These are phyloP conservation scores for Chiridota heheva DNA, from an alignment of 35 echinoderm and acorn worm species.

Conservation along the genomic window DNA sequence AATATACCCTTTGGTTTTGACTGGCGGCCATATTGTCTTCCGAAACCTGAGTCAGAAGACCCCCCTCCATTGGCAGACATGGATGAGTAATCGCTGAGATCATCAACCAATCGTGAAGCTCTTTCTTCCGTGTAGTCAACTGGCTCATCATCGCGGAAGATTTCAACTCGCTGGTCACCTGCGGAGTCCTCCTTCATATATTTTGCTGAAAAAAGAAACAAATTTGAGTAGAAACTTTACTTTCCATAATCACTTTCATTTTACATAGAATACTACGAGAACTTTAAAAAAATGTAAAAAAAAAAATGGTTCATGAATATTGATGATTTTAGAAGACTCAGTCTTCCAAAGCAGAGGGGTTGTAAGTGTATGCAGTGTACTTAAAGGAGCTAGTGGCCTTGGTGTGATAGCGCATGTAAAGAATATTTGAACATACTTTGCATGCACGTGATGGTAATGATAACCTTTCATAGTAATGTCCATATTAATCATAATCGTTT, in stretches of 20 bases:
- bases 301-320: not conserved
- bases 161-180: conserved; percentile 68
- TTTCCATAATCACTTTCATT: not conserved
- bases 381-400: not conserved
- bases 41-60: conserved; percentile 14
- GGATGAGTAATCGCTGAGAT: conserved; percentile 35
- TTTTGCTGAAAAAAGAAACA: conserved; percentile 63
- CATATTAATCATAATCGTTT: no score
- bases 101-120: conserved; percentile 57
- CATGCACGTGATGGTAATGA: no score
- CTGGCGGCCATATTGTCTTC: conserved; percentile 31
- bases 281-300: not conserved
- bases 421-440: no score
- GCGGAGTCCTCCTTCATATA: conserved; percentile 53
- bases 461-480: no score
- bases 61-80: conserved; percentile 10
- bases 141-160: conserved; percentile 69
- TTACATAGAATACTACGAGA: not conserved
- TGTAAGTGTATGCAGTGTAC: not conserved
- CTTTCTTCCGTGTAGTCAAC: conserved; percentile 86
- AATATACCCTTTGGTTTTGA: conserved; percentile 61
- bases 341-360: not conserved
- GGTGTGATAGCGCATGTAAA: no score
- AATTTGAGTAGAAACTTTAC: not conserved
- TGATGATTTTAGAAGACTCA: not conserved